A percentile compares a stretch with the other conserved stretches of the same genome.
Evolutionary conservation across 35 echinoderm and acorn worm species (phyloP).

Genomic region (Heliocidaris tuberculata): DNA sequence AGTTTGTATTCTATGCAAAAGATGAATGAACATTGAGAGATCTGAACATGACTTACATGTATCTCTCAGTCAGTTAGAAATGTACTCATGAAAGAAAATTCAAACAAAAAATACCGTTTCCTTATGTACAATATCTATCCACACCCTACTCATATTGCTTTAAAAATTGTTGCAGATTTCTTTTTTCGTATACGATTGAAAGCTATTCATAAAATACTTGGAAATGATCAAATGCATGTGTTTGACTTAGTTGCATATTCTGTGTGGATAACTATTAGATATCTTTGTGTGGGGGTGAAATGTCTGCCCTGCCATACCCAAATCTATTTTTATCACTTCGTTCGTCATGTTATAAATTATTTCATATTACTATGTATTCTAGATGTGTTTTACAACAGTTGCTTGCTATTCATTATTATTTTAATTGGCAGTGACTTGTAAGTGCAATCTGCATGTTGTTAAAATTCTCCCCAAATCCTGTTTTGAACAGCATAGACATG

Average conservation of each 20-base stretch:
- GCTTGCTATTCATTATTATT: not conserved
- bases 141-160: not conserved
- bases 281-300: not conserved
- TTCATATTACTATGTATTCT: not conserved
- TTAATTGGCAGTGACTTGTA: not conserved
- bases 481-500: not conserved
- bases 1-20: constrained; percentile 12
- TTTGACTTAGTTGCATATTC: too few species aligned
- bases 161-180: not conserved
- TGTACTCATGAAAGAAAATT: too few species aligned
- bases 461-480: not conserved
- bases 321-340: not conserved
- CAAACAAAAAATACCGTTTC: too few species aligned
- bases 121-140: too few species aligned
- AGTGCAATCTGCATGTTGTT: not conserved
- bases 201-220: too few species aligned
- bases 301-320: not conserved
- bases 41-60: not conserved
- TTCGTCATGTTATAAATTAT: not conserved
- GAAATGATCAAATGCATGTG: too few species aligned
- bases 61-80: too few species aligned
- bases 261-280: too few species aligned
- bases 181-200: not conserved
- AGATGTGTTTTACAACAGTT: not conserved
- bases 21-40: not conserved